Percentiles rank a stretch among this genome's conserved stretches.
phyloP scores from a whole-genome alignment of 2,113 vertebrate genomes.

The Oncorhynchus clarkii region DNA sequence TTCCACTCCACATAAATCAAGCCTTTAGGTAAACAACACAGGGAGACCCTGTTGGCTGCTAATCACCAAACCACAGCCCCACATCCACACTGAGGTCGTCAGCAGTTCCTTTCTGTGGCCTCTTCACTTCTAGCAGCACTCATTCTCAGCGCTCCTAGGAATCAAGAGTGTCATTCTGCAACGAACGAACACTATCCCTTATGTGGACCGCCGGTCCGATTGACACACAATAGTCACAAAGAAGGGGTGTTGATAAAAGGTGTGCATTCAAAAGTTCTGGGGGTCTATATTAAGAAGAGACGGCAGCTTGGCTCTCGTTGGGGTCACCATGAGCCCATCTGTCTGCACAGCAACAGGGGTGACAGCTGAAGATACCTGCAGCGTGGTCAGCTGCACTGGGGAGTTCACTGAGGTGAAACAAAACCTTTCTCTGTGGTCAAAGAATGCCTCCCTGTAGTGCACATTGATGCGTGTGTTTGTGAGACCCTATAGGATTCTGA shows the following conservation, averaged over 20 bases:
- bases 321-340: slow-evolving; percentile 62
- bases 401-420: slow-evolving; percentile 68
- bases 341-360: slow-evolving; percentile 59
- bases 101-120: not conserved
- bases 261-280: slow-evolving; percentile 34
- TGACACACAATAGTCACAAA: not conserved
- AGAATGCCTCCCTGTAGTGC: slow-evolving; percentile 15
- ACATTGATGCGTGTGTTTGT: slow-evolving; percentile 16
- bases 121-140: not conserved
- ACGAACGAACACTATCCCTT: not conserved
- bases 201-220: not conserved
- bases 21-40: slow-evolving; percentile 16
- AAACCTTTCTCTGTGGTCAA: slow-evolving; percentile 64
- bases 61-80: slow-evolving; percentile 23
- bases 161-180: not conserved
- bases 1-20: slow-evolving; percentile 53
- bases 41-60: slow-evolving; percentile 36
- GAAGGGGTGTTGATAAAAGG: not conserved
- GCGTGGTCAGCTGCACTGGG: slow-evolving; percentile 54
- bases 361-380: slow-evolving; percentile 79
- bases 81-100: not conserved
- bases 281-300: slow-evolving; percentile 52
- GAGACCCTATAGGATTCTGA: slow-evolving; percentile 59
- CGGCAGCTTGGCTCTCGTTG: slow-evolving; percentile 44
- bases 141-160: not conserved